Evolutionary conservation across 1,140 invertebrate genomes (phyloP).

Genomic region (Riptortus pedestris): DNA sequence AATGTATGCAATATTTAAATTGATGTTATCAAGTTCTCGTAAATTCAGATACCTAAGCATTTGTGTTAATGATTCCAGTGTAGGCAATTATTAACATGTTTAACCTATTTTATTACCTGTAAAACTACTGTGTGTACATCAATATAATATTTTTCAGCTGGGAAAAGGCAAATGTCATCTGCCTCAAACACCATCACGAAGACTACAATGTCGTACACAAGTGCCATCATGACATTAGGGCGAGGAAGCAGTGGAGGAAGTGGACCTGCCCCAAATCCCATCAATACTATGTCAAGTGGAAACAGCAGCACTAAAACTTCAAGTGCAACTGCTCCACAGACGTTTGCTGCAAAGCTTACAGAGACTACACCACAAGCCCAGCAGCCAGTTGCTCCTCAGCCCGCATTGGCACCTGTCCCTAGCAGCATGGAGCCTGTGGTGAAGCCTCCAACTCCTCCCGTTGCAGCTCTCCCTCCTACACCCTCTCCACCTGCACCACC

Average conservation of each 20-base stretch:
- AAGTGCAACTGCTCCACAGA: conserved; percentile 43
- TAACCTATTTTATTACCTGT: too few species aligned
- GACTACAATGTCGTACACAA: conserved; percentile 52
- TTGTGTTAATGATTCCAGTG: too few species aligned
- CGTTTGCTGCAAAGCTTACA: conserved; percentile 51
- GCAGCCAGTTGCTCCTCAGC: conserved; percentile 17
- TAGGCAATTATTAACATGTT: too few species aligned
- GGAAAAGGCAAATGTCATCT: not conserved
- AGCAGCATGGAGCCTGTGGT: conserved; percentile 2
- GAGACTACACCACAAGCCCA: conserved; percentile 31
- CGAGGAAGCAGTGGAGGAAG: conserved; percentile 31
- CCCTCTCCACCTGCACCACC: conserved; percentile 9
- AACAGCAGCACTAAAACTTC: conserved; percentile 31
- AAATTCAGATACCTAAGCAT: too few species aligned
- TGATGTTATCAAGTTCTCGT: too few species aligned
- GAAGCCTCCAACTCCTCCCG: not conserved
- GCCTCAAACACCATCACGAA: conserved; percentile 43
- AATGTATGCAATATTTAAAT: too few species aligned
- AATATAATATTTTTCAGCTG: not conserved
- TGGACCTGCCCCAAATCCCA: not conserved
- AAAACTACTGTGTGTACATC: too few species aligned
- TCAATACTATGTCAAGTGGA: not conserved
- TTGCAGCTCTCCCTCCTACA: conserved; percentile 28
- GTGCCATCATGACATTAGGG: conserved; percentile 46
- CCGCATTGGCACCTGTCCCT: conserved; percentile 17